Evolutionary conservation across 1,140 invertebrate genomes (phyloP).

Genomic region (Arctopsyche grandis): DNA sequence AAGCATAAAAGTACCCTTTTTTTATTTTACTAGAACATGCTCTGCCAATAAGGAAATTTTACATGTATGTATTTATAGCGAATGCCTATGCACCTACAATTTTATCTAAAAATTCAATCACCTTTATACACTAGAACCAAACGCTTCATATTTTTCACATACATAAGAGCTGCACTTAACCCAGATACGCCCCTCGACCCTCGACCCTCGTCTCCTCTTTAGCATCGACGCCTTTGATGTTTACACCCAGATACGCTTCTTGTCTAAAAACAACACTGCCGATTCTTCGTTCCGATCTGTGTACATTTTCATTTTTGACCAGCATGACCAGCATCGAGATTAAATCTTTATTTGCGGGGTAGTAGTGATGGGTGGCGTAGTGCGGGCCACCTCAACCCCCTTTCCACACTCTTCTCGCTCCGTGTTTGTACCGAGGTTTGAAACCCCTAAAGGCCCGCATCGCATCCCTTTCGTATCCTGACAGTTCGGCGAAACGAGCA

Average conservation of each 20-base stretch:
- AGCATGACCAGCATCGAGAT: background rate
- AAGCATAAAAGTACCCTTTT: too few species aligned
- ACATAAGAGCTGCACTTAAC: conserved; percentile 1
- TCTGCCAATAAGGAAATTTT: too few species aligned
- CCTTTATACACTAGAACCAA: background rate
- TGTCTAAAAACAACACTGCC: background rate
- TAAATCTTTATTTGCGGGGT: conserved; percentile 5
- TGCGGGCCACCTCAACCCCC: background rate
- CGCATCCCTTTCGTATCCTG: conserved; percentile 31
- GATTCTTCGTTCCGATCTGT: background rate
- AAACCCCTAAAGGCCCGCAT: conserved; percentile 17
- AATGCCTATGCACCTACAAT: too few species aligned
- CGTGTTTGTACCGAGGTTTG: background rate
- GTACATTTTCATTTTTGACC: conserved; percentile 3
- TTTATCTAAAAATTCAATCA: background rate
- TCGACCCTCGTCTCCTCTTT: background rate
- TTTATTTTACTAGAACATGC: too few species aligned
- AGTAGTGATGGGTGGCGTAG: background rate
- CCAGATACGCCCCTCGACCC: background rate
- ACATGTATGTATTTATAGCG: too few species aligned
- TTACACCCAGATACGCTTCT: background rate
- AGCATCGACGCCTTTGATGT: background rate
- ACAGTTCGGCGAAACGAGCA: conserved; percentile 46
- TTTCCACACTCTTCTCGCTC: background rate
- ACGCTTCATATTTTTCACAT: background rate